phyloP scores from a whole-genome alignment of 2,113 vertebrate genomes.

The Tachysurus fulvidraco region DNA sequence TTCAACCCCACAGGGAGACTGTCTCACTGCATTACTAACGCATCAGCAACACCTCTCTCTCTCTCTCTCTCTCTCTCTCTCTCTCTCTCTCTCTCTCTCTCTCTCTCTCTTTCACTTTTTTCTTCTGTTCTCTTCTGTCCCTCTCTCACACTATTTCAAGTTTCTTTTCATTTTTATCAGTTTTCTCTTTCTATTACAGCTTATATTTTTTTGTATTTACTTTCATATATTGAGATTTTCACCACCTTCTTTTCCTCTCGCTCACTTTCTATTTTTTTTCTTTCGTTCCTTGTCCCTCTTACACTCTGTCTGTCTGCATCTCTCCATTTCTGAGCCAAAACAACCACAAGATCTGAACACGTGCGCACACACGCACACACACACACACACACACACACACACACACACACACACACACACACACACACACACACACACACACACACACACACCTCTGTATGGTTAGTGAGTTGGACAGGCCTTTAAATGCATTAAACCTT shows the following conservation, averaged over 20 bases:
- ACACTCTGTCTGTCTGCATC: not conserved
- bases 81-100: not conserved
- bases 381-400: not conserved
- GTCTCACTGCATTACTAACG: conserved; percentile 77
- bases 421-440: conserved; percentile 29
- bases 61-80: conserved; percentile 38
- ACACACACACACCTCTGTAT: not conserved
- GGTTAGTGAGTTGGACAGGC: conserved; percentile 1
- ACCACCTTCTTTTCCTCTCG: not conserved
- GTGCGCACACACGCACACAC: not conserved
- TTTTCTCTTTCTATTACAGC: not conserved
- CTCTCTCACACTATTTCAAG: not conserved
- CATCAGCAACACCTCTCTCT: conserved; percentile 67
- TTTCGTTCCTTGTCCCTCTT: not conserved
- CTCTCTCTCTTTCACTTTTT: not conserved
- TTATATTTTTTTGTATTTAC: not conserved
- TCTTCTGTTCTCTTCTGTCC: not conserved
- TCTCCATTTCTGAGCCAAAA: conserved; percentile 36
- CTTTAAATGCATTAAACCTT: not conserved
- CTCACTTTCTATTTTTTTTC: too few species aligned
- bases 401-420: conserved; percentile 26
- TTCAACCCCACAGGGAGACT: conserved; percentile 73
- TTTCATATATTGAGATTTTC: not conserved
- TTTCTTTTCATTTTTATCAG: not conserved
- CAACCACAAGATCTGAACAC: conserved; percentile 10